These are phyloP conservation scores for Bembecia ichneumoniformis DNA, from an alignment of 2,888 invertebrate species.

Conservation along the genomic window DNA sequence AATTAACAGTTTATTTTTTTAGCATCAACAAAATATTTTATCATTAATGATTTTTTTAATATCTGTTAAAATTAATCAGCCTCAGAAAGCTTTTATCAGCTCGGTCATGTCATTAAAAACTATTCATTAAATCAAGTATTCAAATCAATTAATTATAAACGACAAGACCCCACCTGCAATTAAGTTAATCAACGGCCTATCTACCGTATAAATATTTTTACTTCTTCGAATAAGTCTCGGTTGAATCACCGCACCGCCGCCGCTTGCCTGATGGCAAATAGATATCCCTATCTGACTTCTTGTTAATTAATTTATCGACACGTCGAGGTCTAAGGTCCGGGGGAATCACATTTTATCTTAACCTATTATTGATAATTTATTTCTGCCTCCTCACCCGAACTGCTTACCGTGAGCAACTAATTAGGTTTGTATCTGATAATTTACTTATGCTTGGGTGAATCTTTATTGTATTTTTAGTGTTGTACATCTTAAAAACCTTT, in stretches of 20 bases:
- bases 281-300: not conserved
- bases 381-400: not conserved
- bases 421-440: not conserved
- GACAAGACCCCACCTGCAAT: not conserved
- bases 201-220: not conserved
- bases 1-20: too few relatives aligned
- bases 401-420: not conserved
- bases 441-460: not conserved
- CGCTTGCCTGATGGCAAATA: too few relatives aligned
- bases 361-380: not conserved
- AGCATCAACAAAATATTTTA: too few relatives aligned
- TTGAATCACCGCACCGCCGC: not conserved
- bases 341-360: conserved; percentile 21
- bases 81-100: too few relatives aligned
- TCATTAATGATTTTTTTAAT: too few relatives aligned
- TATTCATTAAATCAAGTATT: too few relatives aligned
- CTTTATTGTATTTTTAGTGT: too few relatives aligned
- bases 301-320: conserved; percentile 42
- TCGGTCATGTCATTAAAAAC: too few relatives aligned
- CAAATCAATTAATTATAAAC: too few relatives aligned
- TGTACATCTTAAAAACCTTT: too few relatives aligned
- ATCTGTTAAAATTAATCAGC: too few relatives aligned
- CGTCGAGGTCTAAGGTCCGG: conserved; percentile 21
- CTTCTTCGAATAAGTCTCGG: not conserved
- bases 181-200: not conserved